These are phyloP conservation scores for Poecile atricapillus DNA, from an alignment of 2,113 vertebrate genomes.

Conservation along the genomic window DNA sequence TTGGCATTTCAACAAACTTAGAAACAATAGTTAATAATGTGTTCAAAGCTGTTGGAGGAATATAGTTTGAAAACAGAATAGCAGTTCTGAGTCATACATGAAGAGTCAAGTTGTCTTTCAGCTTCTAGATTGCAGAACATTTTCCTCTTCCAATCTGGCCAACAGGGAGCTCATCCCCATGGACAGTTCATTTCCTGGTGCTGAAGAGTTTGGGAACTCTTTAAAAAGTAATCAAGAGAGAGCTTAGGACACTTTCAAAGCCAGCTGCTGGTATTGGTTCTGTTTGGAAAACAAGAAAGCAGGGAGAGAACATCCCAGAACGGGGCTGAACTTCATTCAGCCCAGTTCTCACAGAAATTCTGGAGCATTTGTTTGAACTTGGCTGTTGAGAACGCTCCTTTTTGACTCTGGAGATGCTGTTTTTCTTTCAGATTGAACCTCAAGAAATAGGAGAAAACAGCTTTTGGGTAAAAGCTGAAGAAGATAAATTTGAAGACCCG, in stretches of 20 bases:
- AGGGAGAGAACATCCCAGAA: background rate
- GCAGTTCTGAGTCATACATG: background rate
- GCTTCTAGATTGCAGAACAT: background rate
- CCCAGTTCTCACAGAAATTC: rapidly evolving
- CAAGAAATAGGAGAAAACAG: conserved; percentile 93
- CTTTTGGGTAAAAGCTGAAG: conserved; percentile 97
- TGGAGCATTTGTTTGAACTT: background rate
- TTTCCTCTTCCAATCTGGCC: background rate
- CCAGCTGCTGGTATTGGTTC: background rate
- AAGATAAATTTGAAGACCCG: conserved; percentile 90
- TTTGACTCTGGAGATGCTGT: background rate
- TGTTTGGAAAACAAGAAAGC: background rate
- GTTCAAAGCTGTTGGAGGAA: background rate
- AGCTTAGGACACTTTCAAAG: too few species aligned
- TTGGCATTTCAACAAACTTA: background rate
- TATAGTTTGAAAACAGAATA: background rate
- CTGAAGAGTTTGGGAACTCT: background rate
- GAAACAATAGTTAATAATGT: background rate
- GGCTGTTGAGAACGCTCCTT: background rate
- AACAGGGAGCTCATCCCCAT: background rate
- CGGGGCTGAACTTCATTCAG: rapidly evolving
- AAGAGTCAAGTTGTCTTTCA: background rate
- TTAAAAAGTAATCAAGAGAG: background rate
- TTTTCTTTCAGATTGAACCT: conserved; percentile 90
- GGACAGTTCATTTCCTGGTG: background rate